Percentiles rank a stretch among this genome's conserved stretches.
Evolutionary conservation across 2,888 invertebrate genomes (phyloP).

Genomic region (Malthinus seriepunctatus): DNA sequence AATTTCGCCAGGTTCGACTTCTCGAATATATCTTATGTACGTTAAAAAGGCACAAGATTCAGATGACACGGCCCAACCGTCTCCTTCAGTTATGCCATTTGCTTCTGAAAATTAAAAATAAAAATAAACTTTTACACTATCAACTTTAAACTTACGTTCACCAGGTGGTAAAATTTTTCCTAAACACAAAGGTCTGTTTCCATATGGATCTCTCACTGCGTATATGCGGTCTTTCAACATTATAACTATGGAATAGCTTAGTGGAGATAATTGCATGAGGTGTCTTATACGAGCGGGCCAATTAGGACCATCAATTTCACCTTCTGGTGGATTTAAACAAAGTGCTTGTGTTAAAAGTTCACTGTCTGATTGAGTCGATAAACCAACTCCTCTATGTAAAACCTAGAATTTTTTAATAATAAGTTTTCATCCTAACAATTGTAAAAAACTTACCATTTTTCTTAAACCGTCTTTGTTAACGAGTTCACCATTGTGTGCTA

Average conservation of each 20-base stretch:
- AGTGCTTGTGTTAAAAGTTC: constrained; percentile 96
- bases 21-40: constrained; percentile 86
- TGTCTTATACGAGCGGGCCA: constrained; percentile 93
- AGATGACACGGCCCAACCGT: constrained; percentile 95
- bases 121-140: no score
- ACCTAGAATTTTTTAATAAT: constrained; percentile 62
- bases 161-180: constrained; percentile 81
- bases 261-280: constrained; percentile 88
- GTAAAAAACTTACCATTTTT: constrained; percentile 69
- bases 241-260: constrained; percentile 94
- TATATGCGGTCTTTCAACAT: constrained; percentile 94
- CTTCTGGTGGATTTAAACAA: constrained; percentile 88
- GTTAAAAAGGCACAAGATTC: constrained; percentile 96
- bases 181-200: constrained; percentile 95
- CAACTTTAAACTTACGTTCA: constrained; percentile 26
- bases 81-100: constrained; percentile 59
- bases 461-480: constrained; percentile 89
- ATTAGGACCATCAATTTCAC: constrained; percentile 84
- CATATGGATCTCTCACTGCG: constrained; percentile 94
- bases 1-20: constrained; percentile 95
- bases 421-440: neutral
- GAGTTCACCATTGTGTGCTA: constrained; percentile 97
- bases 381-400: constrained; percentile 88
- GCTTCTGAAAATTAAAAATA: constrained; percentile 27
- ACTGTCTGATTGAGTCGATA: constrained; percentile 95